Base-by-base conservation (phyloP, 1,140 invertebrate species). In the Philotrypesis tridentata region DNA sequence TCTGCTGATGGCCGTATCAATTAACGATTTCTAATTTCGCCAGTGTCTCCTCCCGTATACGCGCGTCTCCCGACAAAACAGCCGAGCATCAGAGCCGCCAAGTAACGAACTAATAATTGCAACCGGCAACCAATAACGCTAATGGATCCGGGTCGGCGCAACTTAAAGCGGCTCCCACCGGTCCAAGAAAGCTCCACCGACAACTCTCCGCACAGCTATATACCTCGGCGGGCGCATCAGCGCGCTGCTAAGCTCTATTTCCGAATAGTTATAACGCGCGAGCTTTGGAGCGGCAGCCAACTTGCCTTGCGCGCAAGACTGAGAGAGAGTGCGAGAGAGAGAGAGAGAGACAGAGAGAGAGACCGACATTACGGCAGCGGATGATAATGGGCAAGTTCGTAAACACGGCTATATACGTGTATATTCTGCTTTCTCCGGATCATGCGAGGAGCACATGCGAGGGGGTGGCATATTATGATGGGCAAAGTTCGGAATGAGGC, bases 81-180 rank as follows among this genome's bases (percentile, higher is more conserved):
- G 25, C 67, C 70, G n/a, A 55, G 17, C 48, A 55, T 68, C 63
- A 40, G 12, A 23, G 43, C 55, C 29, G 31, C 68, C 63, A 68
- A 71, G 29, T 84, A 84, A 85, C 72, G 82, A 85, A 84, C 80
- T 84, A 84, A 84, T 84, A 84, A 85, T 84, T 80, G 83, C 77
- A 82, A 82, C 48, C 77, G 82, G 48, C 70, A 82, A 82, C 82
- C 82, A 82, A 84, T 85, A 84, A 85, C 67, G 73, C 71, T 85
- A 85, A 85, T 84, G 85, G 83, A 85, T 78, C 60, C 73, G 25
- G 72, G 71, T 61, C 55, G 40, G 17, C 61, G 61, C 61, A 65
- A 65, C 61, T 65, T 29, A 29, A 65, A 65, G 61, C 61, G 9
- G 25, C 61, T 65, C 61, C n/a, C 14, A 48, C 73, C 25, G 27